phyloP scores from a whole-genome alignment of 1,140 invertebrate genomes.

The Spodoptera frugiperda region DNA sequence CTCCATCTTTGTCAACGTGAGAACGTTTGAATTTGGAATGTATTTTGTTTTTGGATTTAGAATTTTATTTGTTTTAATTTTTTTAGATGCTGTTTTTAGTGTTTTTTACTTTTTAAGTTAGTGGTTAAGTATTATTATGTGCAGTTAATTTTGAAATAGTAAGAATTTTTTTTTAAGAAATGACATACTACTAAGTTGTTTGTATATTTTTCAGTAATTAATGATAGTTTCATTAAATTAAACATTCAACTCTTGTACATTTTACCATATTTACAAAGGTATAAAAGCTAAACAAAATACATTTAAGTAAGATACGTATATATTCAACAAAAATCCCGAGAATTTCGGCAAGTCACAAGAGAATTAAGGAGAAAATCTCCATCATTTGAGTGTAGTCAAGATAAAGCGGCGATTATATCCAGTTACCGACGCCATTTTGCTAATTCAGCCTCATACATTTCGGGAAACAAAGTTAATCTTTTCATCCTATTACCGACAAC shows the following conservation, averaged over 20 bases:
- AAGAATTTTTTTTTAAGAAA: no score
- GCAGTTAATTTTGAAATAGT: no score
- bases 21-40: slow-evolving; percentile 38
- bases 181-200: no score
- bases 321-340: slow-evolving; percentile 1
- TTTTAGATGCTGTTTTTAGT: not conserved
- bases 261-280: not conserved
- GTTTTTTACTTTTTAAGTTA: not conserved
- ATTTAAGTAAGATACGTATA: not conserved
- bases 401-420: slow-evolving; percentile 38
- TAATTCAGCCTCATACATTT: slow-evolving; percentile 45
- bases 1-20: slow-evolving; percentile 23
- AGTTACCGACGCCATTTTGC: slow-evolving; percentile 40
- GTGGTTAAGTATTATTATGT: not conserved
- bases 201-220: no score
- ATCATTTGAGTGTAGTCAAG: slow-evolving; percentile 36
- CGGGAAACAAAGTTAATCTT: slow-evolving; percentile 51
- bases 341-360: not conserved
- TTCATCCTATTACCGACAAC: slow-evolving; percentile 45
- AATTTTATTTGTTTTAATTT: not conserved
- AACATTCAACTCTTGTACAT: no score
- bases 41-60: slow-evolving; percentile 1
- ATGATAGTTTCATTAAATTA: no score
- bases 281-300: not conserved
- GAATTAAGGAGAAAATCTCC: slow-evolving; percentile 27